Base-by-base conservation (phyloP, 2,113 vertebrate genomes). In the Gadus macrocephalus region DNA sequence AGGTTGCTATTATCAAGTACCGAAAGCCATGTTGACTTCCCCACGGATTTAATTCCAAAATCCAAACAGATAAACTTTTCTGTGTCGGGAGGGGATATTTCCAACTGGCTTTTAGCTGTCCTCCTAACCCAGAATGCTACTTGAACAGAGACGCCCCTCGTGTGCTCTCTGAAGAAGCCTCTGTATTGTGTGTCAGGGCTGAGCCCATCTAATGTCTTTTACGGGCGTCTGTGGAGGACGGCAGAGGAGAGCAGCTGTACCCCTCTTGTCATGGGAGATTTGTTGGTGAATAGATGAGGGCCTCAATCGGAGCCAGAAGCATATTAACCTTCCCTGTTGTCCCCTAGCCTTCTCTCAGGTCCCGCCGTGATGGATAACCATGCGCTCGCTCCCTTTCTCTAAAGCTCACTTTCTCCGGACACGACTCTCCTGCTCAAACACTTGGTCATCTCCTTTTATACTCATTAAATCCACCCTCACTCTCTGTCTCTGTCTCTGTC, bases 271-370 rank as follows among this genome's bases (percentile, higher is more conserved):
- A 64, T 63, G 4, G n/a, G 81, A 81, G 81, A 78, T 78, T 82
- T 77, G 76, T 71, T 65, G 56, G 49, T 66, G 78, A 76, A 73
- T 74, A 65, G 79, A 80, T 74, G 74, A 27, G 61, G 65, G 70
- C 71, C 73, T 74, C 64, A 53, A 66, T 85, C 67, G 25, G 42
- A 83, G 76, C 71, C 16, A 0, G 62, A 67, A 67, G 62, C 79
- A 81, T 76, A 75, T 86, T 78, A 85, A 86, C 87, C 84, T 83
- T 80, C 80, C 69, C 25, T 3, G 59, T 53, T 65, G 79, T 78
- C 72, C 71, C 63, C 63, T 22, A 22, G 22, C 25, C n/a, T 61
- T 69, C 56, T 56, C 73, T 73, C 68, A 65, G 69, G 76, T 78
- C 17, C 53, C 11, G 49, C 66, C 64, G 6, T 86, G 85, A 87